Evolutionary conservation across 2,797 vertebrate species (phyloP), one percentile per base, ranked within the genome.

Genomic region (Falco peregrinus): DNA sequence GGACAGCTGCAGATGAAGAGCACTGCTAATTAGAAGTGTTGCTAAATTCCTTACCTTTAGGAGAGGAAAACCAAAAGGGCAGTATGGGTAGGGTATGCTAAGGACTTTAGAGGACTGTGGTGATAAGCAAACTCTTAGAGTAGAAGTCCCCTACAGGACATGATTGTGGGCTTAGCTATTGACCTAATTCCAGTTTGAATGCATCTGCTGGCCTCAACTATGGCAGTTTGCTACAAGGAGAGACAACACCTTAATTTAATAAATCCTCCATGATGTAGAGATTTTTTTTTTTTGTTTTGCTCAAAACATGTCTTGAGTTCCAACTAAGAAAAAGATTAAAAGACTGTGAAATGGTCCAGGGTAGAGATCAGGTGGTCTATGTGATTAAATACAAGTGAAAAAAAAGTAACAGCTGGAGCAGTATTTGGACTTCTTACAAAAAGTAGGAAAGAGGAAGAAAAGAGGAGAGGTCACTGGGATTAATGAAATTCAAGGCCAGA

Each of bases 61-160:
- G 50, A 90, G 31, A 89, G 24, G 67, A 75, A 74, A 90, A 85
- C 15, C 24, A n/a, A 65, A 90, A 83, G 16, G 48, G n/a, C 13
- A 37, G 33, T n/a, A 43, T 0, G 0, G 47, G 33, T 35, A 76
- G 67, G 10, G 20, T 51, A 65, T 2, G 1, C 1, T 4, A 41
- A 82, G 4, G 35, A 77, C 41, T 79, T 87, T 4, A 83, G 9
- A 86, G 64, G 61, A 69, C 26, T 21, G 26, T 28, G 10, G 11
- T 57, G 29, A 92, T 54, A 65, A 84, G 13, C 0, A 1, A 90
- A 50, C 74, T 86, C 60, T 84, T 65, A 43, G 18, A 76, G 28
- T 26, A 84, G 11, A 85, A 70, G 33, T 74, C 16, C 37, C 20
- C 13, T 53, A 16, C 20, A 69, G 19, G 20, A 90, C 8, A 24